Percentiles rank a stretch among this genome's conserved stretches.
Conservation (phyloP, 2,113 vertebrate genomes). For the Diphyllodes magnificus region DNA sequence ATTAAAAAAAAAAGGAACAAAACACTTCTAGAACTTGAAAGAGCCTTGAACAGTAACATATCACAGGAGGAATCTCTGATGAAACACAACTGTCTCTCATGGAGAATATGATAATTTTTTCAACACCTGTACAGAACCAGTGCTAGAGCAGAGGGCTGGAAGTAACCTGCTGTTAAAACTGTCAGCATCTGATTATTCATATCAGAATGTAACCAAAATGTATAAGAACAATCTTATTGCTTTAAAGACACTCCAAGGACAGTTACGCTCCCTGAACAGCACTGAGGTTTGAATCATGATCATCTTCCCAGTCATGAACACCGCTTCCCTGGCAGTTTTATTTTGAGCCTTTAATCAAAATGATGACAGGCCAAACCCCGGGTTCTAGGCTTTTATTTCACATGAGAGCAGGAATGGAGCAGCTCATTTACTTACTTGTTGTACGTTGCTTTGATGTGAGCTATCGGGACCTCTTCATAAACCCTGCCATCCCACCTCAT, state of each 20-base stretch:
- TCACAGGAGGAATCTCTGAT: not conserved
- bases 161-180: not conserved
- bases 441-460: constrained; percentile 91
- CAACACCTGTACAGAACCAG: not conserved
- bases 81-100: not conserved
- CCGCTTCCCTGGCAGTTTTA: not conserved
- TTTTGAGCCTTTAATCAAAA: not conserved
- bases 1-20: not conserved
- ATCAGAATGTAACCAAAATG: not conserved
- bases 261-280: not conserved
- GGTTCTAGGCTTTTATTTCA: not conserved
- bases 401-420: not conserved
- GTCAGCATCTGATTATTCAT: not conserved
- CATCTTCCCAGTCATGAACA: not conserved
- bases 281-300: not conserved
- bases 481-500: constrained; percentile 84
- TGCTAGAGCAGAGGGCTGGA: not conserved
- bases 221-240: not conserved
- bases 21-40: not conserved
- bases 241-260: not conserved
- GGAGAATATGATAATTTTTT: not conserved
- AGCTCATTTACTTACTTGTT: constrained; percentile 85
- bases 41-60: not conserved
- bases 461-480: constrained; percentile 87
- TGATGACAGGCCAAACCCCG: fast-evolving